Evolutionary conservation across 2,888 invertebrate genomes (phyloP).

Genomic region (Odontocerum albicorne): DNA sequence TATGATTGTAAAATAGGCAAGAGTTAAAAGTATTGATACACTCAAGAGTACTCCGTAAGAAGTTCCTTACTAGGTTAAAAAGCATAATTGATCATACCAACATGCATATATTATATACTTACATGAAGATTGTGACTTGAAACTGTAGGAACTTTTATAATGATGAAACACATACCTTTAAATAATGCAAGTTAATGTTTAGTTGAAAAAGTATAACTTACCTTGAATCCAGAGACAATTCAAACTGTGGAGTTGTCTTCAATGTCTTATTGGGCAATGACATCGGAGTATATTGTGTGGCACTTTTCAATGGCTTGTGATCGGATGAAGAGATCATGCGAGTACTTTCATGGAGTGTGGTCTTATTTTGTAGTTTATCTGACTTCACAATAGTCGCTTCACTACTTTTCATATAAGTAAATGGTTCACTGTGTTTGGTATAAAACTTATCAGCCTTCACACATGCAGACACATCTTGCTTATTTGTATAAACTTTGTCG

Average conservation of each 20-base stretch:
- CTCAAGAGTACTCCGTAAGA: no score
- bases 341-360: conserved; percentile 38
- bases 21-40: no score
- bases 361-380: conserved; percentile 35
- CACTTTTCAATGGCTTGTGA: conserved; percentile 50
- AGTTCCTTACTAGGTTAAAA: no score
- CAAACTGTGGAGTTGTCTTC: conserved; percentile 56
- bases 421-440: conserved; percentile 34
- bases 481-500: conserved; percentile 49
- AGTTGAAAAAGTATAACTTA: conserved; percentile 29
- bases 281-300: conserved; percentile 60
- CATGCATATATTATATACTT: no score
- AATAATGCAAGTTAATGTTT: no score
- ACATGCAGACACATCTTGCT: conserved; percentile 29
- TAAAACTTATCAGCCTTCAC: conserved; percentile 33
- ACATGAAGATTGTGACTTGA: no score
- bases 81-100: no score
- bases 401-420: conserved; percentile 33
- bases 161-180: no score
- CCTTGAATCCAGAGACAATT: conserved; percentile 57
- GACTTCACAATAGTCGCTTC: conserved; percentile 36
- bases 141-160: no score
- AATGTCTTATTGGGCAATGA: conserved; percentile 46
- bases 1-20: no score
- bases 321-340: conserved; percentile 37